A percentile compares a stretch with the other conserved stretches of the same genome.
Conservation (phyloP, 2,888 invertebrate species). For the Sisyra nigra region DNA sequence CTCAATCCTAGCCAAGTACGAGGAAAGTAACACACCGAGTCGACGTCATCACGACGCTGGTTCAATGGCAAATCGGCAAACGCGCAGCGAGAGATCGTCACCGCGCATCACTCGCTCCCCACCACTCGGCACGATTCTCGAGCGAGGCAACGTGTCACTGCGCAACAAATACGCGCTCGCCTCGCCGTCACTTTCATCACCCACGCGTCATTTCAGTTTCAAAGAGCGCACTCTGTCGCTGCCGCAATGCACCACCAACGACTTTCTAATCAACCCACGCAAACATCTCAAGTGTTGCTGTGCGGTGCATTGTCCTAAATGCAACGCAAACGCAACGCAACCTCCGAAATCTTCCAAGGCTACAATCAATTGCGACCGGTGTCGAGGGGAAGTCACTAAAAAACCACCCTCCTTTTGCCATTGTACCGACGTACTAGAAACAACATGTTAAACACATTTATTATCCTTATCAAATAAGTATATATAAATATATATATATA, state of each 20-base stretch:
- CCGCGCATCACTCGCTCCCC: neutral
- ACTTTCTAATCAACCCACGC: neutral
- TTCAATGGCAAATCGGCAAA: slow-evolving; percentile 4
- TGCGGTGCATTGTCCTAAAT: neutral
- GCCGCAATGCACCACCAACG: slow-evolving; percentile 4
- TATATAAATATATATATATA: too few species aligned
- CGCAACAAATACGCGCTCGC: neutral
- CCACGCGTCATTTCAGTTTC: neutral
- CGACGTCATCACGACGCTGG: neutral
- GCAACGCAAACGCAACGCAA: too few species aligned
- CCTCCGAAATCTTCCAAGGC: too few species aligned
- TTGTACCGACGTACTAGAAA: neutral
- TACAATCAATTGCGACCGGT: too few species aligned
- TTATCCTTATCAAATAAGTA: neutral
- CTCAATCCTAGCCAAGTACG: slow-evolving; percentile 16
- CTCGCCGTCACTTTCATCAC: neutral
- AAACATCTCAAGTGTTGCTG: neutral
- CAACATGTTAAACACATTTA: slow-evolving; percentile 1
- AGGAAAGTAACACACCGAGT: slow-evolving; percentile 11
- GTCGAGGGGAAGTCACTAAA: too few species aligned
- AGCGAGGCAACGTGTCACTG: neutral
- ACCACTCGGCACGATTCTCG: neutral
- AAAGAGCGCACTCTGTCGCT: slow-evolving; percentile 2
- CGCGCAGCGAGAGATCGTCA: slow-evolving; percentile 5
- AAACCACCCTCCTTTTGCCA: too few species aligned